Percentiles rank a stretch among this genome's conserved stretches.
phyloP scores from a whole-genome alignment of 2,888 invertebrate species.

The Pristionchus arcanus region DNA sequence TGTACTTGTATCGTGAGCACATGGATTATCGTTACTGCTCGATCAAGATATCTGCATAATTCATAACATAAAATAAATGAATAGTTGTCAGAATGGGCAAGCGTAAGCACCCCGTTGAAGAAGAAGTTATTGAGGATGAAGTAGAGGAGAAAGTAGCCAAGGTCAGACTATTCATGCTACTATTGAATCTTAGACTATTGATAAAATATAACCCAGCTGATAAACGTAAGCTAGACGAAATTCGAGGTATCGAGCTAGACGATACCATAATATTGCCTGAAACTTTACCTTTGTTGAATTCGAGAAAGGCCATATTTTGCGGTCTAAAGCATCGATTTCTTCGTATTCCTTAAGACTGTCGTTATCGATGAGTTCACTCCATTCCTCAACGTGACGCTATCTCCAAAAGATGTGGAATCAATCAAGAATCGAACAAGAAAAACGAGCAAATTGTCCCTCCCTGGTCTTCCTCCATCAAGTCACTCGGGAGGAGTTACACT shows the following conservation, averaged over 20 bases:
- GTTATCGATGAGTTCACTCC: slow-evolving; percentile 31
- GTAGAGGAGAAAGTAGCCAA: slow-evolving; percentile 16
- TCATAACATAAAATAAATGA: background rate
- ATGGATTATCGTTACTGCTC: background rate
- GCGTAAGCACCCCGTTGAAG: slow-evolving; percentile 46
- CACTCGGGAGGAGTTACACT: slow-evolving; percentile 37
- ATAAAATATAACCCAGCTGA: background rate
- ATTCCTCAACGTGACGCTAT: background rate
- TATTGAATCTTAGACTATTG: background rate
- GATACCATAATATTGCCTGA: background rate
- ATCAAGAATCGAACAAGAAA: slow-evolving; percentile 47
- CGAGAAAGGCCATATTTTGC: background rate
- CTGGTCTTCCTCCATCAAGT: background rate
- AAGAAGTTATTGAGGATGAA: slow-evolving; percentile 13
- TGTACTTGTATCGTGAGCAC: background rate
- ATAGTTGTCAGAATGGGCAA: slow-evolving; percentile 12
- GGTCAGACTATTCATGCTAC: background rate
- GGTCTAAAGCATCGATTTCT: no score
- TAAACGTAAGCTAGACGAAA: background rate
- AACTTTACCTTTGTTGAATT: background rate
- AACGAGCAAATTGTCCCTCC: background rate
- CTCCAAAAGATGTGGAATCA: slow-evolving; percentile 35
- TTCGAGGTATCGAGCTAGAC: background rate
- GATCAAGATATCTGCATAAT: background rate
- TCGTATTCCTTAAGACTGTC: background rate